Conservation (phyloP, 2,888 invertebrate species). For the Emmelina monodactyla region DNA sequence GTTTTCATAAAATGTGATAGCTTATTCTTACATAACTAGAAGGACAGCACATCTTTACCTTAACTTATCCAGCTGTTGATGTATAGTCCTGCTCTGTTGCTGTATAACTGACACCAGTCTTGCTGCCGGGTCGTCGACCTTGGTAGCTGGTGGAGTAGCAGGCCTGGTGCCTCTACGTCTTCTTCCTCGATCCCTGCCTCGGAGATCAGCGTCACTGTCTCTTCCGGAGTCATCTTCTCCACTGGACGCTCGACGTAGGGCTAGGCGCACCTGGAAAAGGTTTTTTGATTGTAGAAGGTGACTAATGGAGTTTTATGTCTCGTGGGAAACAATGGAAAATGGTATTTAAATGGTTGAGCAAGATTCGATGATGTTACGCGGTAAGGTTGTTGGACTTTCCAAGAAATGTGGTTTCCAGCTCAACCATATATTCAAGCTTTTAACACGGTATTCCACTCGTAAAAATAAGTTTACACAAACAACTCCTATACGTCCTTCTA, state of each 20-base stretch:
- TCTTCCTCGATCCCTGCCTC: slow-evolving; percentile 33
- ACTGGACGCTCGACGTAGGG: slow-evolving; percentile 51
- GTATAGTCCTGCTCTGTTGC: slow-evolving; percentile 54
- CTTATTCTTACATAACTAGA: neutral
- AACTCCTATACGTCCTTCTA: no score
- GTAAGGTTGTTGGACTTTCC: no score
- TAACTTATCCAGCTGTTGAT: slow-evolving; percentile 55
- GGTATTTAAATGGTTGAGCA: no score
- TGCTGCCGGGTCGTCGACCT: slow-evolving; percentile 45
- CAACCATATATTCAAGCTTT: no score
- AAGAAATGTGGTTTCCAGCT: no score
- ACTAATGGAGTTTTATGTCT: neutral
- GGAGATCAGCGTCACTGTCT: slow-evolving; percentile 51
- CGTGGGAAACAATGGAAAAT: no score
- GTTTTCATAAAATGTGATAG: neutral
- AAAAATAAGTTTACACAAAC: no score
- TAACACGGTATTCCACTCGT: no score
- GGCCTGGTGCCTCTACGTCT: slow-evolving; percentile 32
- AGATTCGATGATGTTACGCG: no score
- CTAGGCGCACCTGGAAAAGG: slow-evolving; percentile 41
- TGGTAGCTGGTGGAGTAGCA: slow-evolving; percentile 38
- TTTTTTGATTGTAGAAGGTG: neutral
- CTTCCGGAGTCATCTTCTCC: slow-evolving; percentile 60
- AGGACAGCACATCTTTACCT: slow-evolving; percentile 31
- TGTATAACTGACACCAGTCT: slow-evolving; percentile 54